Evolutionary conservation across 2,113 vertebrate genomes (phyloP).

Genomic region (Corythaixoides concolor): DNA sequence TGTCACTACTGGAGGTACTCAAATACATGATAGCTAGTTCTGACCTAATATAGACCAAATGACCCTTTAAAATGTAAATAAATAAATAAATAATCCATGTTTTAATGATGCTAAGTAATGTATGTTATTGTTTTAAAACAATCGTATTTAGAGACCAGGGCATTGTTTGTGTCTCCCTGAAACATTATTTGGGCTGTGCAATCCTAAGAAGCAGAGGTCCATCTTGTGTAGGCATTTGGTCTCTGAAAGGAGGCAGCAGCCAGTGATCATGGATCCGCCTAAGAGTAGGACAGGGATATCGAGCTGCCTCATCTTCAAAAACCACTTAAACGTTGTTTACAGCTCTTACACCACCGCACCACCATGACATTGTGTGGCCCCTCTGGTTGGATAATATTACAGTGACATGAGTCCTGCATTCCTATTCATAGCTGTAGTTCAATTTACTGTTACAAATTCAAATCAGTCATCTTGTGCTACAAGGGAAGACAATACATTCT

Average conservation of each 20-base stretch:
- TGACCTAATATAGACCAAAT: background rate
- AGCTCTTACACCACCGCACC: background rate
- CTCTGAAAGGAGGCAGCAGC: background rate
- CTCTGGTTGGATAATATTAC: background rate
- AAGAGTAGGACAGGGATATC: background rate
- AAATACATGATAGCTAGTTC: background rate
- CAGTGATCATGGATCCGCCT: background rate
- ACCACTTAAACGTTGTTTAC: background rate
- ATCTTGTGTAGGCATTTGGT: background rate
- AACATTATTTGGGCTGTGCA: background rate
- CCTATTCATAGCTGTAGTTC: background rate
- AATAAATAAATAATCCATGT: background rate
- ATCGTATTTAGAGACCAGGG: background rate
- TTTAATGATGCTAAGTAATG: background rate
- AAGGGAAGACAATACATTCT: background rate
- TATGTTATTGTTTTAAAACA: background rate
- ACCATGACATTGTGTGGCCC: background rate
- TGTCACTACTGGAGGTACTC: background rate
- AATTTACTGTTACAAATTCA: background rate
- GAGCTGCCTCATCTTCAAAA: background rate
- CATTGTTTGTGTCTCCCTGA: background rate
- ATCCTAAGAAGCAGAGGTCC: background rate
- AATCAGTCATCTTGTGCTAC: background rate
- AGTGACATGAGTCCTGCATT: background rate
- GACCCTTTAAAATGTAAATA: background rate